A percentile compares a stretch with the other conserved stretches of the same genome.
Evolutionary conservation across 2,797 vertebrate species (phyloP).

Genomic region (Discoglossus pictus): DNA sequence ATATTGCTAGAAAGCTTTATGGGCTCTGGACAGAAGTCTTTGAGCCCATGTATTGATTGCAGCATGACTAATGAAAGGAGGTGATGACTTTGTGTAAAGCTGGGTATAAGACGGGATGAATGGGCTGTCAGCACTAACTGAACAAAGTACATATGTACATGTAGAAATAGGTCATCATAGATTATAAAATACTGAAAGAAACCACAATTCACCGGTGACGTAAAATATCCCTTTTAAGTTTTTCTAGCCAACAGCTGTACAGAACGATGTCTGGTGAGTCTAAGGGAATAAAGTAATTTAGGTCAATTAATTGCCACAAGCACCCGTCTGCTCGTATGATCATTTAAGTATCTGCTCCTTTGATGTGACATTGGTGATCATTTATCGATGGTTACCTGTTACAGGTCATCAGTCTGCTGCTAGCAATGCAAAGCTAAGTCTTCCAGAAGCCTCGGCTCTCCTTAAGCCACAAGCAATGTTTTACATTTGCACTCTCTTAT

Average conservation of each 20-base stretch:
- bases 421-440: too few species aligned
- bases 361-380: too few species aligned
- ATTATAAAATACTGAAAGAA: conserved; percentile 6
- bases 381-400: too few species aligned
- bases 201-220: conserved; percentile 9
- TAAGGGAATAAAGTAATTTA: too few species aligned
- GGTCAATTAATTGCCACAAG: neutral
- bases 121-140: conserved; percentile 1
- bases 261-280: neutral
- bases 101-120: conserved; percentile 2
- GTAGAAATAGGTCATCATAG: neutral
- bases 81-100: neutral
- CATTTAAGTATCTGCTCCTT: too few species aligned
- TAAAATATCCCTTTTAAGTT: conserved; percentile 15
- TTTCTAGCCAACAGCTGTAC: neutral
- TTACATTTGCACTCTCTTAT: too few species aligned
- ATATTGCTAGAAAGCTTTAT: conserved; percentile 19
- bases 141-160: conserved; percentile 9
- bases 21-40: conserved; percentile 5
- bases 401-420: too few species aligned
- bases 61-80: neutral
- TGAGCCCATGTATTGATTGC: conserved; percentile 7
- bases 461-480: too few species aligned
- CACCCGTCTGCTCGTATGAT: too few species aligned
- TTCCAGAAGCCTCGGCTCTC: too few species aligned